A percentile compares a stretch with the other conserved stretches of the same genome.
Conservation (phyloP, 2,888 invertebrate genomes). For the Oxycera nigricornis region DNA sequence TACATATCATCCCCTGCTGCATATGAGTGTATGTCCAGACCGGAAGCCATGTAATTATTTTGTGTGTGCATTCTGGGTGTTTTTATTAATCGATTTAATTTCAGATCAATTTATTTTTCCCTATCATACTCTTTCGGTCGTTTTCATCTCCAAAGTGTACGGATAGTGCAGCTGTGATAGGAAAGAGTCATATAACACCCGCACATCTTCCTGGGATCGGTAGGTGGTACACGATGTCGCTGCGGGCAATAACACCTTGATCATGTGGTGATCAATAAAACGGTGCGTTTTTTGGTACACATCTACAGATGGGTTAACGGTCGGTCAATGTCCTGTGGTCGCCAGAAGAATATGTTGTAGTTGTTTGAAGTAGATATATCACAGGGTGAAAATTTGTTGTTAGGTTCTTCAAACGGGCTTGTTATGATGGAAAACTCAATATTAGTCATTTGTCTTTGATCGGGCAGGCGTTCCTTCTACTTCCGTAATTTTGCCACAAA, state of each 20-base stretch:
- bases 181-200: constrained; percentile 23
- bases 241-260: constrained; percentile 40
- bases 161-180: constrained; percentile 34
- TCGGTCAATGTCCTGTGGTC: constrained; percentile 2
- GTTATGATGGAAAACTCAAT: too few relatives aligned
- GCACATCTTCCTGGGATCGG: constrained; percentile 17
- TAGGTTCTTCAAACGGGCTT: too few relatives aligned
- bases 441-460: too few relatives aligned
- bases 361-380: neutral
- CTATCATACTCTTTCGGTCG: neutral
- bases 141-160: constrained; percentile 5
- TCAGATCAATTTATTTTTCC: constrained; percentile 38
- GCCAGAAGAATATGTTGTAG: neutral
- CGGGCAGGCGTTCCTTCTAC: too few relatives aligned
- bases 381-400: neutral
- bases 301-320: constrained; percentile 19
- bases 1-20: constrained; percentile 35
- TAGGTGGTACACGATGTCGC: constrained; percentile 30
- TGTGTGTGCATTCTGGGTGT: constrained; percentile 44
- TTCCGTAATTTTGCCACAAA: too few relatives aligned
- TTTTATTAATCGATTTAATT: constrained; percentile 48
- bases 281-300: constrained; percentile 11
- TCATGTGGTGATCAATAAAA: constrained; percentile 33
- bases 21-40: constrained; percentile 42
- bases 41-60: constrained; percentile 47